phyloP scores from a whole-genome alignment of 2,113 vertebrate genomes.

The Egretta garzetta region DNA sequence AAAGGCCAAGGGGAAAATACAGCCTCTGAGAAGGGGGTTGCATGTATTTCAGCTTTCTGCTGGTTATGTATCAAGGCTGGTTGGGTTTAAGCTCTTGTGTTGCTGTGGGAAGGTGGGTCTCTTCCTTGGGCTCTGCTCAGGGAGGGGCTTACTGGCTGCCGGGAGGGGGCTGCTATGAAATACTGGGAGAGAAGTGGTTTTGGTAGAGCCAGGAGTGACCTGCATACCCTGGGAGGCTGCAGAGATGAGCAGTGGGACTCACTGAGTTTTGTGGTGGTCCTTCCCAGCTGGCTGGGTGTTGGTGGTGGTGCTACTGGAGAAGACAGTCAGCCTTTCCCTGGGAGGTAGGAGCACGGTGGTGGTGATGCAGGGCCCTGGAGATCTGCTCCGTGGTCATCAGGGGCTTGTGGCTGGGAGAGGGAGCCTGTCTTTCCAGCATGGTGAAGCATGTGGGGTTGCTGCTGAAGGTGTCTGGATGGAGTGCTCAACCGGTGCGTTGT shows the following conservation, averaged over 20 bases:
- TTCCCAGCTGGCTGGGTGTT: neutral
- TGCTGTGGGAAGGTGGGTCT: neutral
- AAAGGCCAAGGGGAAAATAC: neutral
- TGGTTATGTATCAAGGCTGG: neutral
- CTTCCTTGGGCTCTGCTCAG: neutral
- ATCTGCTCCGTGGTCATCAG: neutral
- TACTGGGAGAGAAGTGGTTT: neutral
- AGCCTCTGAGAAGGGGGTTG: neutral
- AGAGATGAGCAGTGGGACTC: accelerated
- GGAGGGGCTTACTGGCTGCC: neutral
- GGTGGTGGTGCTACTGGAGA: accelerated
- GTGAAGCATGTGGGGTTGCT: neutral
- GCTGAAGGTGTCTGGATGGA: neutral
- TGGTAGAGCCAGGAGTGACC: neutral
- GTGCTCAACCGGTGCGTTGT: accelerated
- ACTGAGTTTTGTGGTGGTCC: neutral
- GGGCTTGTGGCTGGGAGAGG: neutral
- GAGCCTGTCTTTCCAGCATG: neutral
- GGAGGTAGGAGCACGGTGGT: neutral
- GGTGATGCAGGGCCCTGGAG: neutral
- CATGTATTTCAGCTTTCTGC: accelerated
- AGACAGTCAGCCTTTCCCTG: neutral
- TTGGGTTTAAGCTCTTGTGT: neutral
- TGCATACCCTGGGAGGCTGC: neutral
- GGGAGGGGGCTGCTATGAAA: neutral